Base-by-base conservation (phyloP, 35 echinoderm and acorn worm species). In the Heliocidaris erythrogramma region DNA sequence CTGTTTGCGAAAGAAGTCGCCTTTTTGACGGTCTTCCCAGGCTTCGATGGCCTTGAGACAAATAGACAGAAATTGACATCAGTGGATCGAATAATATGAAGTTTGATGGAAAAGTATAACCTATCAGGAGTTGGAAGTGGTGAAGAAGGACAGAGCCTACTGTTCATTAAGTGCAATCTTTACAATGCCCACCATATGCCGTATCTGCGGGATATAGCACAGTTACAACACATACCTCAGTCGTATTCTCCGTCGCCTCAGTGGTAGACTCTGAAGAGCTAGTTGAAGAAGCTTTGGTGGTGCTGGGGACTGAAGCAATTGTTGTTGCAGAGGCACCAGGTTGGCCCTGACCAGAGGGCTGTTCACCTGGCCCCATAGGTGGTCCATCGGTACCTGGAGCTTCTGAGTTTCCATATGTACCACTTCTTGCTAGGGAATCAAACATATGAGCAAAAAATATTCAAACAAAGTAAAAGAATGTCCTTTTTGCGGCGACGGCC, bases 1-100 rank as follows among this genome's bases (percentile, higher is more conserved):
- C 24, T 31, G 32, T 48, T 95, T 92, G 9, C 31, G 59, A 49
- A 92, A 96, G 94, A 96, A 96, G 89, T 95, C 88, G 16, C 94
- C 88, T 1, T 35, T 31, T 59, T 95, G 30, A 24, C 94, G 94
- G 6, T 95, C 94, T 14, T 88, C 49, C 96, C 96, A 96, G 48
- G 86, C 48, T 24, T 48, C 18, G 18, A 96, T 30, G 30, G 60
- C 24, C 91, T 94, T 32, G 18, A 94, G 86, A 21, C 9, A 5
- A 52, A 35, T 12, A 42, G 49, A 48, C 24, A 59, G 0, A 78
- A 48, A 89, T 18, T 84, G 69, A 84, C 0, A 84, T 84, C 69
- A 84, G n/a, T 84, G n/a, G 14, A 84, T 84, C 69, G 69, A 84
- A 84, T 14, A 18, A 84, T 0, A 84, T 18, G 69, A 16, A 84